Base-by-base conservation (phyloP, 2,888 invertebrate species). In the Tinea trinotella region DNA sequence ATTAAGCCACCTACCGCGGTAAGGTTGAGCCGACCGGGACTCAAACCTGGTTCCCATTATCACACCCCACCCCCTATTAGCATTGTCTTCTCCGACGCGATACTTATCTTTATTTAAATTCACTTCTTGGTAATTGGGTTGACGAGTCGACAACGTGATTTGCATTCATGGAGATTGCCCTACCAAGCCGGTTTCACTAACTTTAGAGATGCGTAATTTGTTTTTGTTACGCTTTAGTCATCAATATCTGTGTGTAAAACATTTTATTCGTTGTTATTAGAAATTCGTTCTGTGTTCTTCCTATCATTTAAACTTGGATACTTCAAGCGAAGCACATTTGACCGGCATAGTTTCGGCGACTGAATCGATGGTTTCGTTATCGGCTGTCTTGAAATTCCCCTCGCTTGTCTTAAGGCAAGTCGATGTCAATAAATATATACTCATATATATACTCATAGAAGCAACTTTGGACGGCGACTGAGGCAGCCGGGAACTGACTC, bases 21-120 rank as follows among this genome's bases (percentile, higher is more conserved):
- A 64, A 48, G 48, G 19, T 17, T 12, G 7, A n/a, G 20, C 48
- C 50, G 24, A 24, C 24, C 50, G 24, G 50, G 50, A 50, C 50
- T 50, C 50, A 24, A 50, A 50, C 50, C 50, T 50, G 50, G 50
- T 10, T 5, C 50, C 24, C 76, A 84, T 84, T 84, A 83, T 81
- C 81, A 71, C 82, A 80, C 80, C 80, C 83, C 80, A 68, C 73
- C 76, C 74, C 77, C 81, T 80, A 84, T 84, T 84, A 85, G 84
- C 84, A 84, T 84, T 84, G 84, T 84, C 84, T 85, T 77, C 79
- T 80, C 74, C 77, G 81, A 83, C 79, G 83, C 82, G 84, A 85
- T 84, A 85, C 85, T 85, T 84, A 85, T 84, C 85, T 84, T 85
- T 85, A 85, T 85, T 85, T 85, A 85, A 85, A 85, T 84, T 85